A percentile compares a stretch with the other conserved stretches of the same genome.
Evolutionary conservation across 2,113 vertebrate genomes (phyloP).

Genomic region (Oenanthe melanoleuca): DNA sequence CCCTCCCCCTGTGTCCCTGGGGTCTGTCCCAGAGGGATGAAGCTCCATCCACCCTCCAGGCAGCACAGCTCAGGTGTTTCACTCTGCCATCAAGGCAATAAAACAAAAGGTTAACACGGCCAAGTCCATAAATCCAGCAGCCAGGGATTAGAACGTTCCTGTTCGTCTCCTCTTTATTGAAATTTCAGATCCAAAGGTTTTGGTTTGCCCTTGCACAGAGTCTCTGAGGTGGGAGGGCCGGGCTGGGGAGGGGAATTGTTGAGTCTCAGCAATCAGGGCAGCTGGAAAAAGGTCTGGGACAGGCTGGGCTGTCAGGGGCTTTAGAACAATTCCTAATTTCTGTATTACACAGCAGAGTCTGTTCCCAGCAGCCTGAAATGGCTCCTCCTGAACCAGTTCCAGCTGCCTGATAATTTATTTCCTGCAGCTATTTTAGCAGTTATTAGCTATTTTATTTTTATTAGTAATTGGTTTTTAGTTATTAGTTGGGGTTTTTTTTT

Average conservation of each 20-base stretch:
- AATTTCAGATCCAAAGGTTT: neutral
- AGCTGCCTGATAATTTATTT: neutral
- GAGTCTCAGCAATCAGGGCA: neutral
- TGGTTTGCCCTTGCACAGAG: neutral
- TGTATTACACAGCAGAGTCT: neutral
- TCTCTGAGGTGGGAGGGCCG: neutral
- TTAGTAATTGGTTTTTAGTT: neutral
- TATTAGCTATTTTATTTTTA: neutral
- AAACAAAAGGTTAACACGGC: conserved; percentile 47
- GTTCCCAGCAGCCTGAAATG: neutral
- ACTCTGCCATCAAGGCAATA: conserved; percentile 15
- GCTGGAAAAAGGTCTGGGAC: neutral
- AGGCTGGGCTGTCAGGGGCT: neutral
- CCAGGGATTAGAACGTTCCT: neutral
- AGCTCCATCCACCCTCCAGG: neutral
- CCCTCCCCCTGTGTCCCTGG: neutral
- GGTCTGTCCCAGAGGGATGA: neutral
- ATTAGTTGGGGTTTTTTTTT: neutral
- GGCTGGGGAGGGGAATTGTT: neutral
- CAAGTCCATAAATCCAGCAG: conserved; percentile 41
- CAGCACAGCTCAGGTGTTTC: neutral
- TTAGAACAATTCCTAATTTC: neutral
- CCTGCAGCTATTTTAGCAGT: neutral
- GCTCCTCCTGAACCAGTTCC: neutral
- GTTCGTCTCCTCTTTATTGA: neutral